phyloP scores from a whole-genome alignment of 2,888 invertebrate genomes.

The Nemotelus pantherinus region DNA sequence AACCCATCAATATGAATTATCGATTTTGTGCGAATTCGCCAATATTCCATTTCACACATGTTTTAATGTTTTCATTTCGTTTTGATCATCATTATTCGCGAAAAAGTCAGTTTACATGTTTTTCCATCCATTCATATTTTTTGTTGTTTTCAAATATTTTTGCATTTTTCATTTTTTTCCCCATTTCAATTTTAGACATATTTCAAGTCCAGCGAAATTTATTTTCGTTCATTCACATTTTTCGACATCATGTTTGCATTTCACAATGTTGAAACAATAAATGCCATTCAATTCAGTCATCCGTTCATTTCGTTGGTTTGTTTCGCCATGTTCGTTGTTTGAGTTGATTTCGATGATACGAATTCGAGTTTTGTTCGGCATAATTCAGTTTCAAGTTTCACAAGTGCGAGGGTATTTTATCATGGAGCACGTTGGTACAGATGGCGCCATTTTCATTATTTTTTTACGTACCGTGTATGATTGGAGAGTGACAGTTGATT shows the following conservation, averaged over 20 bases:
- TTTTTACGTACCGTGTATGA: too few species aligned
- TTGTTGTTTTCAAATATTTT: neutral
- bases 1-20: neutral
- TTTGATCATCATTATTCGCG: conserved; percentile 9
- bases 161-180: neutral
- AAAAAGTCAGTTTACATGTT: neutral
- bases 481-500: too few species aligned
- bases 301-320: conserved; percentile 8
- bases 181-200: neutral
- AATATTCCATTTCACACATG: conserved; percentile 9
- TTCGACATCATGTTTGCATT: conserved; percentile 9
- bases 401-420: too few species aligned
- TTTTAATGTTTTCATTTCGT: conserved; percentile 22
- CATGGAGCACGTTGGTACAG: too few species aligned
- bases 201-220: conserved; percentile 7
- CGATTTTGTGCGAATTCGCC: neutral
- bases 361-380: too few species aligned
- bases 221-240: neutral
- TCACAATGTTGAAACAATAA: conserved; percentile 18
- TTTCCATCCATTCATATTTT: neutral
- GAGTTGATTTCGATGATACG: too few species aligned
- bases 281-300: conserved; percentile 16
- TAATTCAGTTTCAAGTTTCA: too few species aligned
- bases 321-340: neutral
- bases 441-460: too few species aligned